These are phyloP conservation scores for Drosophila sturtevanti DNA, from an alignment of 1,140 invertebrate genomes.

Conservation along the genomic window DNA sequence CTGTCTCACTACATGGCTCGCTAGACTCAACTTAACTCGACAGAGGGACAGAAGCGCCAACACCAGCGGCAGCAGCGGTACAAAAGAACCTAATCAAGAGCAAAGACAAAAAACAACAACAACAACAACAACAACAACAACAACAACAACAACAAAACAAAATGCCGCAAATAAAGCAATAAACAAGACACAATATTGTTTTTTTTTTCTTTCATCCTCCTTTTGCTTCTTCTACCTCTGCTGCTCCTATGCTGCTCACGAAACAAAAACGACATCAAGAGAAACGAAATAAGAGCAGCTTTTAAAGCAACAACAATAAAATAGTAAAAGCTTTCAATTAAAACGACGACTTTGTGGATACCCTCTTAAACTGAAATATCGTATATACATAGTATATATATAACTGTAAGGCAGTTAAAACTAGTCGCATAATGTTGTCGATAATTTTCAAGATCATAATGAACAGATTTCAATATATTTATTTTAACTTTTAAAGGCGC, in stretches of 20 bases:
- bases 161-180: constrained; percentile 73
- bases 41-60: constrained; percentile 48
- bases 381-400: too few relatives aligned
- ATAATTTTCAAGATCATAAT: too few relatives aligned
- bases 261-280: constrained; percentile 43
- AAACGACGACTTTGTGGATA: background rate
- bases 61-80: constrained; percentile 36
- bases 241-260: constrained; percentile 13
- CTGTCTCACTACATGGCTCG: background rate
- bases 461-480: too few relatives aligned
- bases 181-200: constrained; percentile 78
- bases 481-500: too few relatives aligned
- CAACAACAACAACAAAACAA: constrained; percentile 2
- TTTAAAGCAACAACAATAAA: constrained; percentile 37
- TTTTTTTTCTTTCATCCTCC: constrained; percentile 28
- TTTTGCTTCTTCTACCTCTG: background rate
- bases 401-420: too few relatives aligned
- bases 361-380: background rate
- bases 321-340: background rate
- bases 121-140: background rate
- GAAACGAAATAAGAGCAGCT: constrained; percentile 61
- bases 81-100: constrained; percentile 80
- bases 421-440: too few relatives aligned
- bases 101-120: constrained; percentile 21
- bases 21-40: background rate